These are phyloP conservation scores for Burhinus oedicnemus DNA, from an alignment of 2,113 vertebrate species.

Conservation along the genomic window DNA sequence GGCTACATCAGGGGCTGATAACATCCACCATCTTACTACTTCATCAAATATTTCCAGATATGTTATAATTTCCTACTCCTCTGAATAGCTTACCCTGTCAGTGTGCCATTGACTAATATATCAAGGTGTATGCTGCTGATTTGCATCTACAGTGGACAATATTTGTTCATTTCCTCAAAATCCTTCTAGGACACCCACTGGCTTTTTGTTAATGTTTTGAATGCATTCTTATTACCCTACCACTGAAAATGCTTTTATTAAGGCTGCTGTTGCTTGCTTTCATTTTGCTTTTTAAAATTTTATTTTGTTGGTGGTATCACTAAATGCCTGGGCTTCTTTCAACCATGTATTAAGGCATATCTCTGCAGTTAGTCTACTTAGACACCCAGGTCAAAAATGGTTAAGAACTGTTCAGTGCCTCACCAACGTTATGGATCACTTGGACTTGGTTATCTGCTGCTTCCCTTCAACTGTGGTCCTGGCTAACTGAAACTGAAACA, in stretches of 20 bases:
- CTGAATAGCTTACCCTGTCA: background rate
- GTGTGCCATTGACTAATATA: background rate
- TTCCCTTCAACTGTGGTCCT: background rate
- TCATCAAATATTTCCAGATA: background rate
- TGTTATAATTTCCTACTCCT: background rate
- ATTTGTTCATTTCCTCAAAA: background rate
- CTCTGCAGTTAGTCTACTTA: background rate
- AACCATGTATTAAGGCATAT: background rate
- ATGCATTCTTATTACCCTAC: background rate
- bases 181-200: background rate
- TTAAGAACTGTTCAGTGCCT: background rate
- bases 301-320: background rate
- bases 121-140: background rate
- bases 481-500: background rate
- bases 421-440: background rate
- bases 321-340: background rate
- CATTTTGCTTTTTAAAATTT: background rate
- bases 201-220: background rate
- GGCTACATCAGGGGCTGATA: background rate
- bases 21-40: background rate
- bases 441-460: background rate
- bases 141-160: background rate
- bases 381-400: background rate
- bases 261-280: background rate
- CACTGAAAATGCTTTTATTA: background rate